Conservation (phyloP, 1,140 invertebrate genomes). For the Drosophila prosaltans region DNA sequence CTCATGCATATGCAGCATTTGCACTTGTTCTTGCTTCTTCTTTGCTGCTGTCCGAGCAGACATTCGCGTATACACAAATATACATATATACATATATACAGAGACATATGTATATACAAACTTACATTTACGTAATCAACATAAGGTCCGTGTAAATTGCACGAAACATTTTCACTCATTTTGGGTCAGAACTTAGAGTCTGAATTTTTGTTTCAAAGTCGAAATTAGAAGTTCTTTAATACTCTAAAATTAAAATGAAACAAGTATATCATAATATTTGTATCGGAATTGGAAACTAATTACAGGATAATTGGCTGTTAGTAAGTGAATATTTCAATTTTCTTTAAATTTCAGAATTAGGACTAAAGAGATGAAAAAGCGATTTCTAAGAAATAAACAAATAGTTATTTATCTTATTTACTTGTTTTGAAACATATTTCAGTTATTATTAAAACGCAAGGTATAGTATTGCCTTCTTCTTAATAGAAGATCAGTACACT, state of each 20-base stretch:
- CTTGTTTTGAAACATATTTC: no score
- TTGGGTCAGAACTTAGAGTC: constrained; percentile 35
- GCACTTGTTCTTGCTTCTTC: constrained; percentile 33
- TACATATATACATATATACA: constrained; percentile 26
- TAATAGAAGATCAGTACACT: no score
- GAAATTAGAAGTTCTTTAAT: background rate
- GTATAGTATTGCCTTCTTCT: no score
- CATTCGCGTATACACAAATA: constrained; percentile 10
- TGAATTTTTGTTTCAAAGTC: background rate
- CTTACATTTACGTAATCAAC: constrained; percentile 49
- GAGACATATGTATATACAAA: constrained; percentile 22
- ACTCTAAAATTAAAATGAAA: background rate
- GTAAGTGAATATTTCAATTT: no score
- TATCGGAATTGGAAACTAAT: background rate
- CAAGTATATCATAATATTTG: background rate
- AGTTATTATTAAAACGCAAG: no score
- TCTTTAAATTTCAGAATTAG: no score
- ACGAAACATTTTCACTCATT: constrained; percentile 43
- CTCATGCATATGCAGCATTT: constrained; percentile 68
- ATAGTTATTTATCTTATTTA: no score
- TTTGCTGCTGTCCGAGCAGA: constrained; percentile 27
- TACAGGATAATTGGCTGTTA: no score
- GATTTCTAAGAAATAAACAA: no score
- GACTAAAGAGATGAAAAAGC: no score
- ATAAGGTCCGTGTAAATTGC: constrained; percentile 69